Base-by-base conservation (phyloP, 2,888 invertebrate species). In the Tachina grossa region DNA sequence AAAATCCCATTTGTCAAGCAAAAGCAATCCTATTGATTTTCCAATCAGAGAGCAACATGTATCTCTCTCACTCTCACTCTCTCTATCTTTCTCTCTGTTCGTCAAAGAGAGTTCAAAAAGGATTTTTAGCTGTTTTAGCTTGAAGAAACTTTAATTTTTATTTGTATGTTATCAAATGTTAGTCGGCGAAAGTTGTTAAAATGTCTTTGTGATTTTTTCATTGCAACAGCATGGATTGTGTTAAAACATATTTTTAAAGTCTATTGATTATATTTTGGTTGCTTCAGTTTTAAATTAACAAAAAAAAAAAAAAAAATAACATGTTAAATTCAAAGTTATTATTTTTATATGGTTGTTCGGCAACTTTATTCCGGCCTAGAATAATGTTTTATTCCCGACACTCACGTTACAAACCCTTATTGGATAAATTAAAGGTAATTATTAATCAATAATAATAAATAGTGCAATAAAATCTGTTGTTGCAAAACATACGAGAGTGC, bases 361-460 rank as follows among this genome's bases (percentile, higher is more conserved):
- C 75, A 69, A 53, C 59, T 5, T 14, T 22, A 3, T 22, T 75
- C 6, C 79, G 76, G 45, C 69, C 74, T 11, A 53, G 49, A 61
- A 66, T 66, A 47, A 14, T 78, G 71, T 78, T 87, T 68, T 77
- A 72, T 66, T 74, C 83, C 1, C 87, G 87, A 47, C 82, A 82
- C 45, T 31, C 79, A 13, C 83, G 76, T 22, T 83, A 78, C 13
- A 85, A 86, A 78, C 53, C 83, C 2, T 14, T 87, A 53, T 71
- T 84, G 57, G 63, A 71, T 10, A 88, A 85, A 76, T 66, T 88
- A 13, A 84, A 88, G 88, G 88, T 88, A 88, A 87, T 31, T 31
- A 69, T 55, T n/a, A 57, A n/a, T 66, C 53, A 16, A 53, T 51
- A 49, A 47, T 61, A 16, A 16, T 10, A 39, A 0, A 2, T 22